Evolutionary conservation across 2,797 vertebrate species (phyloP).

Genomic region (Siniperca obscura): DNA sequence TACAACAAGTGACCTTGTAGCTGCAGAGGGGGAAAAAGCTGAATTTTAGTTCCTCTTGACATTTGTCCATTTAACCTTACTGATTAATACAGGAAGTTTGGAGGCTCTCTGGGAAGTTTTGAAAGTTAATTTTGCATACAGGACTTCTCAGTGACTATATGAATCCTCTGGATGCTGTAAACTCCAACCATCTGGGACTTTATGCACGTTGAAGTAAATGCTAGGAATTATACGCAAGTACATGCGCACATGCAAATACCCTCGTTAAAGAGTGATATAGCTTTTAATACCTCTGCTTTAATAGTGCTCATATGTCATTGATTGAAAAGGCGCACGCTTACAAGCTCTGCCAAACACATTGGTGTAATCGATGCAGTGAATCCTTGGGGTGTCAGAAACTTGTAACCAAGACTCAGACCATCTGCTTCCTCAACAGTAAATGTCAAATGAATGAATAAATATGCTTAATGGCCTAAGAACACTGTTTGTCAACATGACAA

Average conservation of each 20-base stretch:
- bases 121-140: constrained; percentile 43
- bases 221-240: constrained; percentile 30
- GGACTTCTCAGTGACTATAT: constrained; percentile 5
- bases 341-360: constrained; percentile 60
- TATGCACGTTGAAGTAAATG: constrained; percentile 40
- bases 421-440: constrained; percentile 78
- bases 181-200: constrained; percentile 63
- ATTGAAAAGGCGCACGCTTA: constrained; percentile 58
- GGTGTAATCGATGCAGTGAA: constrained; percentile 69
- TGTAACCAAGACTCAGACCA: constrained; percentile 76
- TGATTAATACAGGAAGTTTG: constrained; percentile 21
- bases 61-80: constrained; percentile 12
- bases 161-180: constrained; percentile 48
- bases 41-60: neutral
- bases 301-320: constrained; percentile 68
- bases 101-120: constrained; percentile 35
- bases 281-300: constrained; percentile 68
- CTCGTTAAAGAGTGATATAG: constrained; percentile 70
- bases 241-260: constrained; percentile 49
- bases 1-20: neutral
- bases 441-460: constrained; percentile 75
- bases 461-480: constrained; percentile 67
- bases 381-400: constrained; percentile 79
- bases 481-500: constrained; percentile 74
- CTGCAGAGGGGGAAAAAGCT: neutral